These are phyloP conservation scores for Macrosoma leucophasiata DNA, from an alignment of 2,888 invertebrate genomes.

Conservation along the genomic window DNA sequence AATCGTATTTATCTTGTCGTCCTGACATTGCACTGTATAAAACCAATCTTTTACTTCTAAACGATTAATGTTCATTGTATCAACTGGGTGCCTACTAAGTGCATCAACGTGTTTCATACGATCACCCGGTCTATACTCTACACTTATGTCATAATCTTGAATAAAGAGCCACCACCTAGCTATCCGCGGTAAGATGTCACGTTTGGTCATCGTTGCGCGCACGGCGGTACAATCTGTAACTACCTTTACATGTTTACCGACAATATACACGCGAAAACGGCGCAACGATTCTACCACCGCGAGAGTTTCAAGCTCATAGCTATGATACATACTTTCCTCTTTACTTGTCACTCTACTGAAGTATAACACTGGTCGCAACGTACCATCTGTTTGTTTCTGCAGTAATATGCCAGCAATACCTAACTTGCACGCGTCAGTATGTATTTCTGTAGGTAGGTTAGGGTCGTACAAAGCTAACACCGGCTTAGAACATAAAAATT, in stretches of 20 bases:
- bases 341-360: constrained; percentile 31
- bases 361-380: constrained; percentile 28
- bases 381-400: constrained; percentile 25
- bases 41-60: too few relatives aligned
- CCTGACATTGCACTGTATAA: too few relatives aligned
- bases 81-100: constrained; percentile 32
- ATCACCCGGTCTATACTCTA: constrained; percentile 33
- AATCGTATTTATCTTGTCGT: too few relatives aligned
- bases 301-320: constrained; percentile 38
- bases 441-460: constrained; percentile 24
- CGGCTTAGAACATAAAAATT: not conserved
- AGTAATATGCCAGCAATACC: constrained; percentile 31
- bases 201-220: constrained; percentile 29
- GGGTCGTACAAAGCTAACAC: constrained; percentile 29
- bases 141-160: constrained; percentile 32
- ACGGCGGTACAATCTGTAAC: constrained; percentile 35
- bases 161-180: constrained; percentile 34
- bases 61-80: too few relatives aligned
- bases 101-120: constrained; percentile 37
- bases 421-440: constrained; percentile 30
- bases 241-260: constrained; percentile 23
- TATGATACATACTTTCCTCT: constrained; percentile 33
- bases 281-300: constrained; percentile 33
- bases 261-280: constrained; percentile 27
- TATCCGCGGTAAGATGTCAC: constrained; percentile 30